Base-by-base conservation (phyloP, 2,888 invertebrate species). In the Colostygia pectinataria region DNA sequence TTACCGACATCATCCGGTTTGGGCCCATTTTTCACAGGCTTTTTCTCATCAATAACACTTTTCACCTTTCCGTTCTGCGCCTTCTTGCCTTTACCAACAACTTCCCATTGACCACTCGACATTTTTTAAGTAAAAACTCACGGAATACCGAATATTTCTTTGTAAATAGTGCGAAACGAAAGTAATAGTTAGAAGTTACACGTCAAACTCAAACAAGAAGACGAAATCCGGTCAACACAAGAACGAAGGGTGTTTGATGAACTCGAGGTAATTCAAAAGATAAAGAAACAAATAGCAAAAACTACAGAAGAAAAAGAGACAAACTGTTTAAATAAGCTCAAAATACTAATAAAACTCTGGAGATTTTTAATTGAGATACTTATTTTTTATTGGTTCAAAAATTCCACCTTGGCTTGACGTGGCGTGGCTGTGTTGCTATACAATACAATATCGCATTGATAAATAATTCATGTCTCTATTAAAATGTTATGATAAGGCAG, bases 1-100 rank as follows among this genome's bases (percentile, higher is more conserved):
- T 92, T 86, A 95, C 95, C 85, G 71, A 95, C 92, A 80, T 95
- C 95, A 73, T 95, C 95, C 56, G 94, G 89, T 90, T 94, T 95
- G 15, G 94, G 93, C 37, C 91, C 92, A 80, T 92, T 92, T 75
- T 93, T 92, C 43, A 84, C 77, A 44, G 91, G 83, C 68, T 92
- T 93, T 74, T 92, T 93, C 59, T 91, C 93, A 36, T 93, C 93
- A 59, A 93, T 94, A 33, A 90, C 91, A 50, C 48, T 77, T 77
- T 88, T 89, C 31, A 85, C 77, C 63, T 91, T 90, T 54, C 81
- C 82, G 87, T 91, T 76, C 84, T 93, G 87, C 31, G 86, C 77
- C 70, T 90, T 90, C 74, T 94, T 95, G 61, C 91, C 92, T 74
- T 93, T 95, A 36, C 93, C 92, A 49, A 94, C 94, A 62, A 93